These are phyloP conservation scores for Alca torda DNA, from an alignment of 2,797 vertebrate genomes.

Conservation along the genomic window DNA sequence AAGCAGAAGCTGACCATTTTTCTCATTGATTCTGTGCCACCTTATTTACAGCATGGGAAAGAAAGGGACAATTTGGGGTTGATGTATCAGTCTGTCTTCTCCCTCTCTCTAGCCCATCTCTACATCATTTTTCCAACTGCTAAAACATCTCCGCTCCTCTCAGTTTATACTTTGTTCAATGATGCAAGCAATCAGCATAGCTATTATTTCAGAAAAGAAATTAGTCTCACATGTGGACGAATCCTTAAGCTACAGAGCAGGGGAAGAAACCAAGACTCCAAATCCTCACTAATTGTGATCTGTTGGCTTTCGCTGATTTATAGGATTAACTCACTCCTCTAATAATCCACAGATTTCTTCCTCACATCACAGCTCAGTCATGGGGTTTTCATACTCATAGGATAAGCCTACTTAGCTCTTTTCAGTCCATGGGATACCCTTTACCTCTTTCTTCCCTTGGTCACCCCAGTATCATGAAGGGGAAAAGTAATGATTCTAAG, in stretches of 20 bases:
- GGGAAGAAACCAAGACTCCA: slow-evolving; percentile 47
- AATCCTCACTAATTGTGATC: slow-evolving; percentile 71
- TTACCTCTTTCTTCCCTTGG: slow-evolving; percentile 58
- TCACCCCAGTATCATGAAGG: slow-evolving; percentile 34
- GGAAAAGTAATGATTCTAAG: slow-evolving; percentile 58
- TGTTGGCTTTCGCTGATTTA: slow-evolving; percentile 59
- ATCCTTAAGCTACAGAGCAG: slow-evolving; percentile 19
- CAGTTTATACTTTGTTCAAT: background rate
- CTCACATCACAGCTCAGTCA: slow-evolving; percentile 65
- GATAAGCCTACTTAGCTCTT: slow-evolving; percentile 67
- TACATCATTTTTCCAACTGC: background rate
- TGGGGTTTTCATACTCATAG: slow-evolving; percentile 63
- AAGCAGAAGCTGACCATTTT: background rate
- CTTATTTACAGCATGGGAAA: background rate
- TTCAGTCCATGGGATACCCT: slow-evolving; percentile 65
- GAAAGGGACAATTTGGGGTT: background rate
- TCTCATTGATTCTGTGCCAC: background rate
- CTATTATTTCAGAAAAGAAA: slow-evolving; percentile 10
- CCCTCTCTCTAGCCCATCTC: background rate
- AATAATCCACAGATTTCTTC: slow-evolving; percentile 58
- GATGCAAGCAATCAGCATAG: background rate
- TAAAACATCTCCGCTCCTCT: background rate
- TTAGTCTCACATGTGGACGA: slow-evolving; percentile 7
- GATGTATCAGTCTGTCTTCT: background rate
- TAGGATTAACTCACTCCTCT: slow-evolving; percentile 65